Evolutionary conservation across 2,888 invertebrate species (phyloP).

Genomic region (Ophioninae sp.): DNA sequence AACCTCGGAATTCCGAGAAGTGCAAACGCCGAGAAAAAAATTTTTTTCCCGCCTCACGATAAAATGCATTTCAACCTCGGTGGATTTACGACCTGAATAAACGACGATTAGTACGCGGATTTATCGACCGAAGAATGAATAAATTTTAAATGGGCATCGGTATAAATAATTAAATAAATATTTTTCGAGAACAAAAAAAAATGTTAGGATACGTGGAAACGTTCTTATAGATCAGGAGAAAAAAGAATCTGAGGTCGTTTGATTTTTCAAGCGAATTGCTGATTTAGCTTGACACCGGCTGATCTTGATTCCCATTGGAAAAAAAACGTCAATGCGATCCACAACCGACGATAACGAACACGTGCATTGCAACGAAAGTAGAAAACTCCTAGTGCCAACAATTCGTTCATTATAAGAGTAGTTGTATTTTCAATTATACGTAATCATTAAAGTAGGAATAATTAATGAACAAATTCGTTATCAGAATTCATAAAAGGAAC

Average conservation of each 20-base stretch:
- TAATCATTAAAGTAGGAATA: constrained; percentile 24
- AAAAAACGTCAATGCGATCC: no score
- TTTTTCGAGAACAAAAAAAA: no score
- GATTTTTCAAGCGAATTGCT: no score
- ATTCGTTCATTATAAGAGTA: no score
- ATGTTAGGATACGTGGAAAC: no score
- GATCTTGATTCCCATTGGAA: no score
- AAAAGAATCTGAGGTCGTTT: no score
- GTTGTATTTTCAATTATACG: no score
- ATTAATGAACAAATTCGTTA: constrained; percentile 11
- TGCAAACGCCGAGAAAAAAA: constrained; percentile 16
- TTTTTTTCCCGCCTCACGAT: constrained; percentile 9
- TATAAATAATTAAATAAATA: not conserved
- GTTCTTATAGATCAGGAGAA: no score
- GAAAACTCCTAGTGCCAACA: no score
- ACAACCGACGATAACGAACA: no score
- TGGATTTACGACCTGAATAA: constrained; percentile 29
- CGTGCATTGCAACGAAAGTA: no score
- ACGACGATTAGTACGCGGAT: constrained; percentile 30
- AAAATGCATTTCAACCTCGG: constrained; percentile 26
- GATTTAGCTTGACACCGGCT: not conserved
- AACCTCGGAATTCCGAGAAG: constrained; percentile 25
- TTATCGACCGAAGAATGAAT: not conserved
- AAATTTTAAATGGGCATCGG: not conserved
- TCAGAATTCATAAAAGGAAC: constrained; percentile 18